Base-by-base conservation (phyloP, 2,888 invertebrate species). In the Cotesia congregata region DNA sequence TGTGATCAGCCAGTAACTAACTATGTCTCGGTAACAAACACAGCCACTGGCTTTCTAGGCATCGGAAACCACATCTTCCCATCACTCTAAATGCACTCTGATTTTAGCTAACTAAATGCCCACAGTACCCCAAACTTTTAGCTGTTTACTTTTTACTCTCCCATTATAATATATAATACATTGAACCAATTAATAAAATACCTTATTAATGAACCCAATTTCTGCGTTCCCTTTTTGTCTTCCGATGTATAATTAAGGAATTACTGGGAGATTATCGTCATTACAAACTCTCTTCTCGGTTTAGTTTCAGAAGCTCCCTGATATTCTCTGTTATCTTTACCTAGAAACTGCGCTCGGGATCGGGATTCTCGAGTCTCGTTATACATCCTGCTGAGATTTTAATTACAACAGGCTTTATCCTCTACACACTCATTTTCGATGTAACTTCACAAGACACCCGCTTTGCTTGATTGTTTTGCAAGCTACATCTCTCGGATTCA, bases 1-100 rank as follows among this genome's bases (percentile, higher is more conserved):
- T 86, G 83, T 85, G 85, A 88, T 88, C 86, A 84, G 83, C 82
- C 83, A 74, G 82, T 86, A 86, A 84, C 85, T 84, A 86, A 84
- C 85, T 83, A 81, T 83, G 81, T 82, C 83, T 80, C 79, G 80
- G 78, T 79, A 77, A 72, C 78, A 74, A 82, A 81, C 80, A 82
- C 80, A 79, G 62, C 20, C 20, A 62, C 62, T 62, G 62, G 50
- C 20, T 62, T 62, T 62, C 62, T 15, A 62, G 20, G 20, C 62
- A 62, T 62, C 62, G 62, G 15, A 20, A 62, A 20, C 62, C 62
- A 62, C 62, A n/a, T 62, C 62, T 17, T 50, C 50, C 50, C 50
- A 50, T 50, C 62, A 62, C 15, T 62, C 62, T 20, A 62, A 20
- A 15, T 62, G 17, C 62, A 17, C 62, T 62, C 20, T 17, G 20